Base-by-base conservation (phyloP, 2,113 vertebrate species). In the Steatornis caripensis region DNA sequence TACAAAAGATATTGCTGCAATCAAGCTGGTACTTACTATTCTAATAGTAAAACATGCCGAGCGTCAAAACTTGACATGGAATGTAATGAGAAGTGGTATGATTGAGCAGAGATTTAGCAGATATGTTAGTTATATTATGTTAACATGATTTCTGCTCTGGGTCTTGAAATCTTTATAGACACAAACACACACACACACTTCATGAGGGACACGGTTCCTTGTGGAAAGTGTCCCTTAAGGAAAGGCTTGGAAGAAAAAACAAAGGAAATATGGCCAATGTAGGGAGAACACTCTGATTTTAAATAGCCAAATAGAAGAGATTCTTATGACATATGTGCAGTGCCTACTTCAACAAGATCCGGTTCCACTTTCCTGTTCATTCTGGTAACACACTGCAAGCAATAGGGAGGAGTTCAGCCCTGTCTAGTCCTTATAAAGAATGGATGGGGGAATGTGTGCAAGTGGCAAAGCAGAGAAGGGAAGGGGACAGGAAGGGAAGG, bases 1-100 rank as follows among this genome's bases (percentile, higher is more conserved):
- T 97, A 87, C 89, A 95, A 95, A 95, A 95, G 84, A 89, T 89
- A 95, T 34, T 91, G 87, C 93, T 89, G 91, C 91, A 95, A 89
- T 97, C 91, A 92, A 89, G 55, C 79, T 90, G 45, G 48, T 97
- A 81, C 93, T 95, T 96, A 91, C 90, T 90, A 95, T 93, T 95
- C 74, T 79, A 78, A 81, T 82, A 87, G 93, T 95, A 95, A 95
- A 95, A 95, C 87, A 96, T 72, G 84, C 72, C 4, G 39, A 93
- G 72, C 93, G 95, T 95, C 89, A 93, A 96, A 95, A 91, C 69
- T 92, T 96, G 94, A 94, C 81, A 60, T 60, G 65, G 77, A 89
- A 75, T 84, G 80, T 84, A 96, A 89, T 87, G 55, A 95, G 86
- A 81, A 95, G 46, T 92, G 41, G 92, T 95, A 75, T 75, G 88